Percentiles rank a stretch among this genome's conserved stretches.
These are phyloP conservation scores for Austrolebias charrua DNA, from an alignment of 2,797 vertebrate species.

Conservation along the genomic window DNA sequence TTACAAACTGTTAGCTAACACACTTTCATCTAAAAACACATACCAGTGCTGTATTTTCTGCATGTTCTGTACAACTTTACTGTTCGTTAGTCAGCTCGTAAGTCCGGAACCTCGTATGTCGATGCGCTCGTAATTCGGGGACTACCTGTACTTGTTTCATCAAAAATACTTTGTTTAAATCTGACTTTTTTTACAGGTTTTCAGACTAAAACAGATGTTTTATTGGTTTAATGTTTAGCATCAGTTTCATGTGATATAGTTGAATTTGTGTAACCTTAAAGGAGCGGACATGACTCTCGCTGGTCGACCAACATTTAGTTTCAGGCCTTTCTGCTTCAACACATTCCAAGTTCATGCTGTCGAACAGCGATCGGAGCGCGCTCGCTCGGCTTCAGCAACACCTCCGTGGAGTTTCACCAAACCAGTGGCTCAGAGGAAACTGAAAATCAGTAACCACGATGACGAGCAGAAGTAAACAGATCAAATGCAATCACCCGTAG, in stretches of 20 bases:
- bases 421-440: neutral
- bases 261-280: neutral
- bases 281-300: no score
- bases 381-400: slow-evolving; percentile 4
- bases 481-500: slow-evolving; percentile 6
- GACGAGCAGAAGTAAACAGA: slow-evolving; percentile 40
- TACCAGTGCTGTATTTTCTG: no score
- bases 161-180: neutral
- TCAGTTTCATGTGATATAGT: neutral
- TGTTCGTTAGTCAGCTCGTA: no score
- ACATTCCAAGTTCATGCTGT: slow-evolving; percentile 68
- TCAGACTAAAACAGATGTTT: neutral
- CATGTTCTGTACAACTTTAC: no score
- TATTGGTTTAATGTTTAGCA: neutral
- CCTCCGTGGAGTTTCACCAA: neutral
- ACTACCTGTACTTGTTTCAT: no score
- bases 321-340: slow-evolving; percentile 47
- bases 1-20: no score
- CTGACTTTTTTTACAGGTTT: neutral
- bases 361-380: slow-evolving; percentile 41
- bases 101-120: no score
- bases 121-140: no score
- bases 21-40: no score
- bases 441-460: slow-evolving; percentile 13
- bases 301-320: slow-evolving; percentile 10